Conservation (phyloP, 2,888 invertebrate genomes). For the Zygaena filipendulae region DNA sequence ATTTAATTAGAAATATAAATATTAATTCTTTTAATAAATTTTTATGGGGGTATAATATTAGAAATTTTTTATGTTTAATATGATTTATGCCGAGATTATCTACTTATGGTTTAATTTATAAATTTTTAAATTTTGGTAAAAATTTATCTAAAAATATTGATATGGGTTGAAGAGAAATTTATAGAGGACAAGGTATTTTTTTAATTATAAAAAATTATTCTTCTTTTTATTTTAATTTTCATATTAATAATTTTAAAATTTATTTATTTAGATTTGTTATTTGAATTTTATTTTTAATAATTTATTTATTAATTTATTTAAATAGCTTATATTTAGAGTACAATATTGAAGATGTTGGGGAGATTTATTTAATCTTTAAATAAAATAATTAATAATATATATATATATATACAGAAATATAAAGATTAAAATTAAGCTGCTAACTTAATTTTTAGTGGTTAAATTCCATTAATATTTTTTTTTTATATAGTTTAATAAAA, state of each 20-base stretch:
- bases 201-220: conserved; percentile 42
- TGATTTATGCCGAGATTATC: conserved; percentile 66
- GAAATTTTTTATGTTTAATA: conserved; percentile 44
- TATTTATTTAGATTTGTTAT: conserved; percentile 37
- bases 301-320: conserved; percentile 23
- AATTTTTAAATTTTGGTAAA: conserved; percentile 48
- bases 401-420: conserved; percentile 1
- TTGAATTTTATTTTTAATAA: conserved; percentile 28
- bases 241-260: conserved; percentile 50
- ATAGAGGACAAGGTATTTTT: conserved; percentile 50
- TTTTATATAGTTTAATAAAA: no score
- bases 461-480: no score
- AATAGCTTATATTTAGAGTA: conserved; percentile 44
- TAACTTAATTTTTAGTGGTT: no score
- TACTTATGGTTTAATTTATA: conserved; percentile 49
- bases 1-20: no score
- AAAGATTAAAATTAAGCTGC: no score
- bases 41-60: conserved; percentile 36
- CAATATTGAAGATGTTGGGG: conserved; percentile 54
- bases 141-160: conserved; percentile 49
- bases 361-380: conserved; percentile 22
- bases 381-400: no score
- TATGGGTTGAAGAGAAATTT: conserved; percentile 57
- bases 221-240: conserved; percentile 38
- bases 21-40: conserved; percentile 48